A percentile compares a stretch with the other conserved stretches of the same genome.
phyloP scores from a whole-genome alignment of 92 coral and sea anemone genomes.

The Actinernus sp. region DNA sequence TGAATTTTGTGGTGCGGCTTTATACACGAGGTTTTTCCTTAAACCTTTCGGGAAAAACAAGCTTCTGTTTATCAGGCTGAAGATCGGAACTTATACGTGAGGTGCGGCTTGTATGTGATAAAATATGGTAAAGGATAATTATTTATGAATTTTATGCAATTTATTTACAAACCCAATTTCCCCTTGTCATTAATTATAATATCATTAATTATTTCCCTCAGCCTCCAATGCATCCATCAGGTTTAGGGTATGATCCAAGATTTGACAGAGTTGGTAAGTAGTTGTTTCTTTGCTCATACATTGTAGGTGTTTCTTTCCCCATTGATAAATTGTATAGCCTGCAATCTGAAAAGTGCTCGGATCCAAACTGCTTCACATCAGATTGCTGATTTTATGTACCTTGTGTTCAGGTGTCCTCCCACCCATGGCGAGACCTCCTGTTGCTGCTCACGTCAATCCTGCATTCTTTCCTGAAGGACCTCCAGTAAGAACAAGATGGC shows the following conservation, averaged over 20 bases:
- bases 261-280: constrained; percentile 28
- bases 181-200: too few species aligned
- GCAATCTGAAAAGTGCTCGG: background rate
- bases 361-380: too few species aligned
- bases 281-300: background rate
- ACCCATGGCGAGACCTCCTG: constrained; percentile 74
- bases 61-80: too few species aligned
- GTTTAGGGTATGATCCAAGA: constrained; percentile 15
- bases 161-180: too few species aligned
- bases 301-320: background rate
- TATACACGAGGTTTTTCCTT: too few species aligned
- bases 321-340: background rate
- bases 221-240: constrained; percentile 11
- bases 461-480: constrained; percentile 99
- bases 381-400: background rate
- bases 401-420: constrained; percentile 55
- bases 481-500: constrained; percentile 60
- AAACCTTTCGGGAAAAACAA: too few species aligned
- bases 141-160: too few species aligned
- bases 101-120: too few species aligned
- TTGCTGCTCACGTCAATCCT: constrained; percentile 97
- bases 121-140: too few species aligned
- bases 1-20: too few species aligned
- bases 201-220: too few species aligned
- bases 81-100: too few species aligned